phyloP scores from a whole-genome alignment of 1,140 invertebrate species.

The Drosophila teissieri region DNA sequence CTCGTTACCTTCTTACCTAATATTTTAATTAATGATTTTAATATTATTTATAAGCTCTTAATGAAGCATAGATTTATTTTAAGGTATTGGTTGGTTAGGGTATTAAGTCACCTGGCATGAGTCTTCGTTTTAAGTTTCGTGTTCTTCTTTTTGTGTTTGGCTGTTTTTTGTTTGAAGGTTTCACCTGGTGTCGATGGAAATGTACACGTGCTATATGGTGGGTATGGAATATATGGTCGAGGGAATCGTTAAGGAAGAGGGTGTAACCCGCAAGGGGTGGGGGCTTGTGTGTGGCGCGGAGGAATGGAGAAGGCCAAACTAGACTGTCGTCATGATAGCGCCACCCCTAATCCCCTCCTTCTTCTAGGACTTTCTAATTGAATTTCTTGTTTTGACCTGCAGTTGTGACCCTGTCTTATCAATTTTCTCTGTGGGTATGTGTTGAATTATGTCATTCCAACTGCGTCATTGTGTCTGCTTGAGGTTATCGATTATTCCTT shows the following conservation, averaged over 20 bases:
- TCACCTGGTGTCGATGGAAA: constrained; percentile 60
- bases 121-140: not conserved
- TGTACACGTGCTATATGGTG: constrained; percentile 55
- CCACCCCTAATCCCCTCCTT: constrained; percentile 6
- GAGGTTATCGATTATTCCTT: constrained; percentile 72
- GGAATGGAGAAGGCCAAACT: constrained; percentile 47
- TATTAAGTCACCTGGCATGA: not conserved
- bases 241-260: constrained; percentile 42
- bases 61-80: too few relatives aligned
- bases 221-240: constrained; percentile 19
- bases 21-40: too few relatives aligned
- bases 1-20: too few relatives aligned
- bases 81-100: not conserved
- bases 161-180: constrained; percentile 58
- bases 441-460: constrained; percentile 72
- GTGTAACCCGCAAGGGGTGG: not conserved
- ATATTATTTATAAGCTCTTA: too few relatives aligned
- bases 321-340: constrained; percentile 48
- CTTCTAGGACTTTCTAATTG: constrained; percentile 72
- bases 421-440: constrained; percentile 22
- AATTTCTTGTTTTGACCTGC: constrained; percentile 62
- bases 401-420: constrained; percentile 58
- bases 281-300: not conserved
- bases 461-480: constrained; percentile 79
- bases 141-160: constrained; percentile 7